Base-by-base conservation (phyloP, 2,113 vertebrate species). In the Myrmophylax atrothorax region DNA sequence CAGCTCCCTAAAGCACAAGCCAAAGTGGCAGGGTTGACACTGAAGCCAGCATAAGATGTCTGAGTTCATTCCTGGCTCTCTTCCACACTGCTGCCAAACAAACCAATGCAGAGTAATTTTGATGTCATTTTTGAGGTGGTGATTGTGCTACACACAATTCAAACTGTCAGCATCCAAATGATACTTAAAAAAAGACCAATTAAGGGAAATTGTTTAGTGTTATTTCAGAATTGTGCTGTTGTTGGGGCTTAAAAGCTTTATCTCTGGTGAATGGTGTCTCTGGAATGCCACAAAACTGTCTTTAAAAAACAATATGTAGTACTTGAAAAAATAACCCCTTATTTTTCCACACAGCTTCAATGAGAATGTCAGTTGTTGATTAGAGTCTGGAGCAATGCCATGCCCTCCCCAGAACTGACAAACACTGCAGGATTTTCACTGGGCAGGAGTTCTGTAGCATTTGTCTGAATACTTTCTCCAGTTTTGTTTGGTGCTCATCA, bases 171-270 rank as follows among this genome's bases (percentile, higher is more conserved):
- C 8, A 1, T 88, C 93, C 74, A 94, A 94, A 77, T 92, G 44
- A 82, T 93, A 67, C 46, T 90, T 55, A 6, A 55, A 84, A 96
- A 95, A 96, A 91, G 85, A 84, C 87, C 82, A 97, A 96, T 98
- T 97, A 97, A 95, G 81, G 93, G 78, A 92, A 97, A 96, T 95
- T 44, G 74, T 94, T 97, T 78, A 20, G 74, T 74, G 73, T 94
- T n/a, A 53, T 94, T 91, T 97, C 73, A 90, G 84, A 97, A 94
- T 89, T 93, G 66, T 80, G 44, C 92, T 89, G 4, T 90, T 96
- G 66, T 94, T 95, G 69, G 40, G 49, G 72, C 68, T 94, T 53
- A 52, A 94, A 72, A 72, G 74, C 91, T 87, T 92, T 92, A 14
- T 78, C 35, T 91, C 26, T 52, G 16, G 3, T 88, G 69, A 96